Percentiles rank a stretch among this genome's conserved stretches.
Conservation (phyloP, 2,797 vertebrate species). For the Hirundo rustica region DNA sequence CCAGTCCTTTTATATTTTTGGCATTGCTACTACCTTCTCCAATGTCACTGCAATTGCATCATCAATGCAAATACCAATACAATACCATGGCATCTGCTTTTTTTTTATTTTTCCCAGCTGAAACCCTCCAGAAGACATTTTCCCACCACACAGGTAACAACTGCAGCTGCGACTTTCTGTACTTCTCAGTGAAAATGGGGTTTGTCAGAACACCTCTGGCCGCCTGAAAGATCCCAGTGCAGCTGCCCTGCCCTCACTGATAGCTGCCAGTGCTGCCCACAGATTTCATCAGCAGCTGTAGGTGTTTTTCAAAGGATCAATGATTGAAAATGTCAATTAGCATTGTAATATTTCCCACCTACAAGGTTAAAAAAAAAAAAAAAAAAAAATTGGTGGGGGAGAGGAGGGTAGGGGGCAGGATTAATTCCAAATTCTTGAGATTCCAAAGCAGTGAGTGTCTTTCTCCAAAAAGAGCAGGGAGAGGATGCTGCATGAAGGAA, state of each 20-base stretch:
- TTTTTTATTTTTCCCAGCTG: background rate
- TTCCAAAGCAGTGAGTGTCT: background rate
- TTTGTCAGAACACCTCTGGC: background rate
- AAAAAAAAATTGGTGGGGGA: too few relatives aligned
- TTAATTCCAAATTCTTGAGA: background rate
- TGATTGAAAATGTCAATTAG: background rate
- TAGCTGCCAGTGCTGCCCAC: background rate
- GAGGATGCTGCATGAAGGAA: background rate
- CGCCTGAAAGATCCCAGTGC: background rate
- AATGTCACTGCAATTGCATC: background rate
- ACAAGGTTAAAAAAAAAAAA: background rate
- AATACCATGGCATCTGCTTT: too few relatives aligned
- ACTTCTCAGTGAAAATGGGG: background rate
- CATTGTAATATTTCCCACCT: background rate
- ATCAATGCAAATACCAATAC: background rate
- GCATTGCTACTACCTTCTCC: background rate
- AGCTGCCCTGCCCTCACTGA: background rate
- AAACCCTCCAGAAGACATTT: background rate
- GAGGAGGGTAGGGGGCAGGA: accelerated
- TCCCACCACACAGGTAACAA: background rate
- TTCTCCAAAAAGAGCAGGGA: background rate
- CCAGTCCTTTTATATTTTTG: background rate
- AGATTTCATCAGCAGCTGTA: background rate
- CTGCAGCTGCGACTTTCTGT: background rate
- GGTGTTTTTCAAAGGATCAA: background rate